These are phyloP conservation scores for Dendrolimus punctatus DNA, from an alignment of 1,140 invertebrate species.

Conservation along the genomic window DNA sequence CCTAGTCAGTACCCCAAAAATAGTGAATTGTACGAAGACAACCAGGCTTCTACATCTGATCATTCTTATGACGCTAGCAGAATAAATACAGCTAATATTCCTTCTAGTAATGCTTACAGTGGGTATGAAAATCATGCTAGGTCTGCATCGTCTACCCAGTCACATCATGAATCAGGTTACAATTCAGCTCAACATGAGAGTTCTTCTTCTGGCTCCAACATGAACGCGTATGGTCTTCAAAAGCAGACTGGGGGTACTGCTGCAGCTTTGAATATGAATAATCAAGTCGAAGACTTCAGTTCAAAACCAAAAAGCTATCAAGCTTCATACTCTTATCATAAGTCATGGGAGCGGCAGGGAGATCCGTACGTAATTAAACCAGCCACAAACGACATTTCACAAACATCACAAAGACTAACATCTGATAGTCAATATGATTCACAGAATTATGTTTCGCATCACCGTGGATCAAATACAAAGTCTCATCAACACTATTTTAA, in stretches of 20 bases:
- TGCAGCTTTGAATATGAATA: constrained; percentile 6
- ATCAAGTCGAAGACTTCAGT: constrained; percentile 25
- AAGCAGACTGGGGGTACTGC: too few species aligned
- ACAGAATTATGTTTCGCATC: constrained; percentile 28
- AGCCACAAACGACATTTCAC: constrained; percentile 16
- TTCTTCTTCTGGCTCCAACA: constrained; percentile 7
- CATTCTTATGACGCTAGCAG: constrained; percentile 19
- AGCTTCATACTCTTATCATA: constrained; percentile 68
- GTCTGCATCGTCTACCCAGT: constrained; percentile 24
- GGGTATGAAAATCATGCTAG: constrained; percentile 21
- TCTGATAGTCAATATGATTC: constrained; percentile 22
- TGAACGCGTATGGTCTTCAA: background rate
- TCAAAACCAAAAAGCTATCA: constrained; percentile 62
- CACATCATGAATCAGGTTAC: constrained; percentile 18
- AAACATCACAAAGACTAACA: constrained; percentile 37
- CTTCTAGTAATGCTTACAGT: constrained; percentile 24
- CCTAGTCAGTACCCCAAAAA: constrained; percentile 33
- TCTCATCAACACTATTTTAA: constrained; percentile 18
- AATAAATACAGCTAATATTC: constrained; percentile 21
- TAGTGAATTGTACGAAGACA: constrained; percentile 45
- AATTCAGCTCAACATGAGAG: constrained; percentile 12
- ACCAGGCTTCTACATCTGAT: constrained; percentile 21
- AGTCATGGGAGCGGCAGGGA: constrained; percentile 67
- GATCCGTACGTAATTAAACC: constrained; percentile 66
- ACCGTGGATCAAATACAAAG: constrained; percentile 32